Conservation (phyloP, 1,140 invertebrate genomes). For the Philopotamus ludificatus region DNA sequence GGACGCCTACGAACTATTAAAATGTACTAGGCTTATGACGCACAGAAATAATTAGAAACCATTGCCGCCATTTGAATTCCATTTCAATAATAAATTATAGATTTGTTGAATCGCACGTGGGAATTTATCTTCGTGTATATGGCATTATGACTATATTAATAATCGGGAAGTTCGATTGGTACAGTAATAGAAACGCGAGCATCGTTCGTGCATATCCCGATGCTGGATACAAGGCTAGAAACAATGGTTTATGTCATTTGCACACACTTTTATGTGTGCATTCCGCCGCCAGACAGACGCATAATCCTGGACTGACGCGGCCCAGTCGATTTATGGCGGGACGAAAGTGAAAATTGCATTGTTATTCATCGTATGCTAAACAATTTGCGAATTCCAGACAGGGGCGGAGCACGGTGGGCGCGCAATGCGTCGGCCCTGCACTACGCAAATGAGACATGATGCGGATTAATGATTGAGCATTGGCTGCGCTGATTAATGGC, state of each 20-base stretch:
- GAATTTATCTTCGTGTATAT: no score
- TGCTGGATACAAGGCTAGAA: no score
- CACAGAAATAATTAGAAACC: no score
- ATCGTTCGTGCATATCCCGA: no score
- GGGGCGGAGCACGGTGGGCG: background rate
- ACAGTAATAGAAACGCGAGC: no score
- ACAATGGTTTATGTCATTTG: no score
- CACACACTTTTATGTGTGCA: background rate
- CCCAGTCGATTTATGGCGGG: conserved; percentile 15
- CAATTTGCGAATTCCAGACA: background rate
- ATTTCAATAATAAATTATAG: background rate
- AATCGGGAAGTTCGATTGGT: no score
- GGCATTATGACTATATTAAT: no score
- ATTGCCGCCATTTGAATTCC: no score
- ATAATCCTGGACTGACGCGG: conserved; percentile 4
- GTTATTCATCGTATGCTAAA: conserved; percentile 23
- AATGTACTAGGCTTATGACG: conserved; percentile 13
- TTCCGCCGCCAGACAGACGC: background rate
- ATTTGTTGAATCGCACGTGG: no score
- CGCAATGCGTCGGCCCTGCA: background rate
- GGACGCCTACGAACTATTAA: conserved; percentile 8
- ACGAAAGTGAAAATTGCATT: conserved; percentile 29
- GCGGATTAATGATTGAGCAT: conserved; percentile 4
- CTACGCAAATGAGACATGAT: conserved; percentile 8
- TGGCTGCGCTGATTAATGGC: no score